A percentile compares a stretch with the other conserved stretches of the same genome.
Evolutionary conservation across 2,797 vertebrate species (phyloP).

Genomic region (Malurus splendens): DNA sequence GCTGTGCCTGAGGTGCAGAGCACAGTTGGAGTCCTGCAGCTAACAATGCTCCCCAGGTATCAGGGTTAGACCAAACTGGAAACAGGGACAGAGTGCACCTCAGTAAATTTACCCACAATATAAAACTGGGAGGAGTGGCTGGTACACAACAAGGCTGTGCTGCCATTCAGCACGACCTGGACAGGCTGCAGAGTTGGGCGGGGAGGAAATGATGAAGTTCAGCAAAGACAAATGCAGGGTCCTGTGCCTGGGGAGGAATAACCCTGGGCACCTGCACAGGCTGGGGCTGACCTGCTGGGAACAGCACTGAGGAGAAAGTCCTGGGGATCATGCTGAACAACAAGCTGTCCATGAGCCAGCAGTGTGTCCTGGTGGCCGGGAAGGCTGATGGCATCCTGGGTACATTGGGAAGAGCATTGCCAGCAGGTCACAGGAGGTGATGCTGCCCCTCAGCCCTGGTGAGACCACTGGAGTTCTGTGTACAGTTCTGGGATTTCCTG

Average conservation of each 20-base stretch:
- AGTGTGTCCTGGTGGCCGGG: background rate
- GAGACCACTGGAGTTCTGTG: background rate
- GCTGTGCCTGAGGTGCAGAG: background rate
- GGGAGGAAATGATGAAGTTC: background rate
- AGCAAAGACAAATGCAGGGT: background rate
- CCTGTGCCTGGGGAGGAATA: background rate
- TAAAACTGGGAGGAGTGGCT: background rate
- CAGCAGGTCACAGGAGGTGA: background rate
- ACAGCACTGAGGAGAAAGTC: background rate
- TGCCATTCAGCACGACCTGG: background rate
- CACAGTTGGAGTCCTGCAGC: background rate
- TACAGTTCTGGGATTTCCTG: background rate
- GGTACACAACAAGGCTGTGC: background rate
- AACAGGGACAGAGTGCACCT: accelerated
- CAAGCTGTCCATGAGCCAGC: background rate
- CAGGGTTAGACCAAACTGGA: background rate
- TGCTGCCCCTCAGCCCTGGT: background rate
- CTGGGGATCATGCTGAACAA: accelerated
- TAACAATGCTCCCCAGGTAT: background rate
- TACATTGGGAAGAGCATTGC: background rate
- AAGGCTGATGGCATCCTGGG: background rate
- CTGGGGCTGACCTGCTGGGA: background rate
- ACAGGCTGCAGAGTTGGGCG: accelerated
- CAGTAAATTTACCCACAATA: background rate
- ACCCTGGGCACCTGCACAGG: background rate